A percentile compares a stretch with the other conserved stretches of the same genome.
These are phyloP conservation scores for Mus spretus DNA, from an alignment of 2,797 vertebrate genomes.

Conservation along the genomic window DNA sequence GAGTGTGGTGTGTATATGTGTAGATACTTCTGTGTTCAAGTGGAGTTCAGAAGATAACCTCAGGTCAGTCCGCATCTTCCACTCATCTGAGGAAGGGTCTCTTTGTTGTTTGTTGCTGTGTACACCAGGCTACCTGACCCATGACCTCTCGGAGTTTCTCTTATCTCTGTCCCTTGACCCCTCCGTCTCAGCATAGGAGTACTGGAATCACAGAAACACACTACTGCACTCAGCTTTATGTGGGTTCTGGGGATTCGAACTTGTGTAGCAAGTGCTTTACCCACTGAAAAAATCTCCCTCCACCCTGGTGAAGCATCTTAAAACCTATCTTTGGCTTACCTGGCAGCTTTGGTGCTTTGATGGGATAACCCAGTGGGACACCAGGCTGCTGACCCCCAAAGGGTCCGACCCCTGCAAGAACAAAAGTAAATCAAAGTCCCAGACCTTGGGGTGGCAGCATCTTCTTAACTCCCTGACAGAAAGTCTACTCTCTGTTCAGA, in stretches of 20 bases:
- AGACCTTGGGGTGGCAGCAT: not conserved
- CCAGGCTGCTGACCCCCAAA: slow-evolving; percentile 94
- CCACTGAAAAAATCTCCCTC: not conserved
- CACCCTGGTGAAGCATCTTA: not conserved
- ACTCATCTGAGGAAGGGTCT: not conserved
- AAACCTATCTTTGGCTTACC: slow-evolving; percentile 89
- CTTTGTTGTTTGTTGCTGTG: not conserved
- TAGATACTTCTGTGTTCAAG: not conserved
- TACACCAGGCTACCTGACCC: not conserved
- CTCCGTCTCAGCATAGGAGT: not conserved
- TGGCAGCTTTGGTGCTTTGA: slow-evolving; percentile 96
- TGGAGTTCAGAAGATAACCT: not conserved
- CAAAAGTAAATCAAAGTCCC: slow-evolving; percentile 73
- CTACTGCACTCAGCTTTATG: not conserved
- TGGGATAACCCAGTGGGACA: slow-evolving; percentile 97
- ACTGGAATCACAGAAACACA: not conserved
- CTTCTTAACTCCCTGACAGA: too few relatives aligned
- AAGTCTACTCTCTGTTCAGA: not conserved
- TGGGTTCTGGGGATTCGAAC: not conserved
- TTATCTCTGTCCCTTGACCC: not conserved
- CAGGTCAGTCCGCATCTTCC: not conserved
- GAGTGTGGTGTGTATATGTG: not conserved
- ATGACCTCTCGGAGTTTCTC: not conserved
- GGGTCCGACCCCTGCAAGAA: slow-evolving; percentile 91
- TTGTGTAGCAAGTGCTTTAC: not conserved